Percentiles rank a stretch among this genome's conserved stretches.
These are phyloP conservation scores for Paramisgurnus dabryanus DNA, from an alignment of 2,113 vertebrate species.

Conservation along the genomic window DNA sequence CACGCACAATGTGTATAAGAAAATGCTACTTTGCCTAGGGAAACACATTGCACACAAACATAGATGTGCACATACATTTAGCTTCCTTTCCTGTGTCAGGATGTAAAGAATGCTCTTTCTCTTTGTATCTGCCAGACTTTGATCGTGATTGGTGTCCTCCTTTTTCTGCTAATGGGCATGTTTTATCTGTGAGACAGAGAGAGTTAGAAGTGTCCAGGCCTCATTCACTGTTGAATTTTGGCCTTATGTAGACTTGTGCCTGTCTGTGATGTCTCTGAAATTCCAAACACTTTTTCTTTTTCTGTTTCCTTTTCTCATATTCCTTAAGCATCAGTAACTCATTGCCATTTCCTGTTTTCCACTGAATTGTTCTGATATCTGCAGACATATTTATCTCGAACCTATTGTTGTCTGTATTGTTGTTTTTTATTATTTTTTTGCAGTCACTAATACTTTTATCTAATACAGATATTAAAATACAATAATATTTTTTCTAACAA, in stretches of 20 bases:
- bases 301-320: background rate
- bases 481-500: no score
- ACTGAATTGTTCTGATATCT: background rate
- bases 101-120: background rate
- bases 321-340: background rate
- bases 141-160: conserved; percentile 9
- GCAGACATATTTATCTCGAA: no score
- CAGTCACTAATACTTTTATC: no score
- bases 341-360: background rate
- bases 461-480: no score
- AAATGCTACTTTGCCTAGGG: conserved; percentile 21
- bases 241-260: background rate
- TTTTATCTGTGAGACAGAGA: conserved; percentile 14
- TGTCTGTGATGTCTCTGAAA: background rate
- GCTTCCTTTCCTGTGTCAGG: background rate
- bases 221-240: background rate
- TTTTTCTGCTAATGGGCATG: conserved; percentile 16
- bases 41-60: background rate
- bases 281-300: background rate
- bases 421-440: no score
- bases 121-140: conserved; percentile 1
- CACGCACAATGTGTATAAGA: conserved; percentile 19
- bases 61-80: background rate
- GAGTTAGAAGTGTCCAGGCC: background rate
- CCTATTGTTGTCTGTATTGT: no score